Evolutionary conservation across 23 tunicate species (phyloP).

Genomic region (Halocynthia aurantium): DNA sequence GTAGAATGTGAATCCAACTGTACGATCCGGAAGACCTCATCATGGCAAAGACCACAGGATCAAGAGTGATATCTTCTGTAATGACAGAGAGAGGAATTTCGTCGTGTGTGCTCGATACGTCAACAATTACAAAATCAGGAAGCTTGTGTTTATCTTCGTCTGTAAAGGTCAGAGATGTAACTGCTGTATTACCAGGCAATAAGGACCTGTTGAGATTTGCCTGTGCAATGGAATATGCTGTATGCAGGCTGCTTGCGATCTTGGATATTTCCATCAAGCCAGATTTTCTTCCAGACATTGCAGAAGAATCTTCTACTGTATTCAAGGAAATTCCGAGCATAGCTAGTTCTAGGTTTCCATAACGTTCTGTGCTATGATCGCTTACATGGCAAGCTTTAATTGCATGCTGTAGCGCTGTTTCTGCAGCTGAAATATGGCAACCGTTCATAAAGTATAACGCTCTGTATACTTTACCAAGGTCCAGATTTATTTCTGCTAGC

Average conservation of each 20-base stretch:
- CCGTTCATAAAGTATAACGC: conserved; percentile 22
- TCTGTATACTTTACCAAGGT: conserved; percentile 50
- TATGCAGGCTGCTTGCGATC: conserved; percentile 39
- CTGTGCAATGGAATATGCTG: conserved; percentile 42
- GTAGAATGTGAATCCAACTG: conserved; percentile 70
- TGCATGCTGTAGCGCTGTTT: conserved; percentile 3
- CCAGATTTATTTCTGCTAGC: conserved; percentile 61
- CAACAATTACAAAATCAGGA: conserved; percentile 63
- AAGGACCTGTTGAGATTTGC: conserved; percentile 37
- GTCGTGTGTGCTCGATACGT: conserved; percentile 50
- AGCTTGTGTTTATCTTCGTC: conserved; percentile 42
- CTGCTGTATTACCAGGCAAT: conserved; percentile 64
- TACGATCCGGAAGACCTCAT: conserved; percentile 16
- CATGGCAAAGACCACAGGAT: conserved; percentile 33
- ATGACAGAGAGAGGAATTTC: conserved; percentile 18
- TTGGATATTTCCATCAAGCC: not conserved
- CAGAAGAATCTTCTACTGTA: not conserved
- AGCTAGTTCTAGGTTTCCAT: conserved; percentile 14
- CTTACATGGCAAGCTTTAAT: conserved; percentile 5
- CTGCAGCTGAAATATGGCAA: conserved; percentile 8
- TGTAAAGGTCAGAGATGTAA: conserved; percentile 30
- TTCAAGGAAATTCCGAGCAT: conserved; percentile 22
- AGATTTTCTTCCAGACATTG: not conserved
- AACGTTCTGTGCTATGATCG: not conserved
- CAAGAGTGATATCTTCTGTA: conserved; percentile 37